Evolutionary conservation across 2,888 invertebrate species (phyloP), one percentile per base, ranked within the genome.

Genomic region (Chrysomela aeneicollis): DNA sequence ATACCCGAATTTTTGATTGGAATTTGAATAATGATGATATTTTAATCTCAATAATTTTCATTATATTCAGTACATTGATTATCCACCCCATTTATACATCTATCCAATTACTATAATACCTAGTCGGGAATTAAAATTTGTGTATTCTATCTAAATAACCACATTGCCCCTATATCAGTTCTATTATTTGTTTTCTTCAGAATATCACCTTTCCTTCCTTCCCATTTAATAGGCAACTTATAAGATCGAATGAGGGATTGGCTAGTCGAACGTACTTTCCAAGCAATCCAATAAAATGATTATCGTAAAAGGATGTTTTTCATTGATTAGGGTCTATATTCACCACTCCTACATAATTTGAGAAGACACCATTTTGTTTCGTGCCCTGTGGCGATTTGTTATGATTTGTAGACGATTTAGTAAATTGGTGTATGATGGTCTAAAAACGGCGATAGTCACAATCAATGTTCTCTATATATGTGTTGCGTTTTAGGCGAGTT

Each of bases 341-440:
- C 49, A 63, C 63, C 66, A 68, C 66, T 65, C 64, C 63, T 58
- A 53, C 61, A 66, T 58, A 68, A 68, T 63, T 66, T 42, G 52
- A 57, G 52, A 60, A 57, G 63, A 53, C 60, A 66, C 59, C 63
- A 60, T 66, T 66, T 66, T 66, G 63, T 66, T 63, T n/a, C 37
- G 55, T 42, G 22, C 18, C 22, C 55, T 9, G 42, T 8, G 15
- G 42, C 42, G 5, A 55, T 55, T 15, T 55, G 42, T 55, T 42
- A 42, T 42, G 37, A 55, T 55, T 42, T 42, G 15, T 42, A 12
- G 42, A 15, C 42, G 42, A 42, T 42, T 42, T 4, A 15, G 15
- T 42, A 15, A 35, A 35, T 35, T 35, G 15, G 15, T 42, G 26
- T 26, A 5, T 6, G 26, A 26, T 26, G 6, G 4, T 6, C 3